phyloP scores from a whole-genome alignment of 2,797 vertebrate genomes.

The Onychomys arenicola region DNA sequence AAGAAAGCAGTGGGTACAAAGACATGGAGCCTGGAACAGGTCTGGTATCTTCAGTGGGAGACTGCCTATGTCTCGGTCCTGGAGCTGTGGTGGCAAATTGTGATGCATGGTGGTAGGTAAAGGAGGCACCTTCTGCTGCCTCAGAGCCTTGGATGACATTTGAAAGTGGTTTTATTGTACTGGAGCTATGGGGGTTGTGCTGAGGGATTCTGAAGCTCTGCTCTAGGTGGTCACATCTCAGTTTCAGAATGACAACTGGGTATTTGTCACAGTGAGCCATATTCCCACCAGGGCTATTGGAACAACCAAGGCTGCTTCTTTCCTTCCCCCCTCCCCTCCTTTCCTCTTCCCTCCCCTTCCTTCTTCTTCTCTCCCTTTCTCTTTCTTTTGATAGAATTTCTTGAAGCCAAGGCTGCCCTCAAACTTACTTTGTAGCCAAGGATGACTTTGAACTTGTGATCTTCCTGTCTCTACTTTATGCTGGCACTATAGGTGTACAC shows the following conservation, averaged over 20 bases:
- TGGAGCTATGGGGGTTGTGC: rapidly evolving
- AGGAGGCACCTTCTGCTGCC: background rate
- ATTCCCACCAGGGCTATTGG: background rate
- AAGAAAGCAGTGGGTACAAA: background rate
- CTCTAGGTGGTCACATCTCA: background rate
- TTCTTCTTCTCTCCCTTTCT: background rate
- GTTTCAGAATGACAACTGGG: background rate
- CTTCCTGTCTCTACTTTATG: background rate
- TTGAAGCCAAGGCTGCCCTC: background rate
- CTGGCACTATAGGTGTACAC: background rate
- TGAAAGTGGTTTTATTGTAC: background rate
- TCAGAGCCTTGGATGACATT: background rate
- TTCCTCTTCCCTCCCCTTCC: rapidly evolving
- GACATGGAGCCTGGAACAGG: background rate
- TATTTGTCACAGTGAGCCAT: background rate
- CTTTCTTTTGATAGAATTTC: background rate
- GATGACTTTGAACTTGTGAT: background rate
- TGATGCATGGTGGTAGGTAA: background rate
- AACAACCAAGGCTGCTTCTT: background rate
- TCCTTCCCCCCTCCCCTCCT: background rate
- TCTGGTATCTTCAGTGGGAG: background rate
- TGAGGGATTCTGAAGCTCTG: background rate
- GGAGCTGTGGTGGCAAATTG: background rate
- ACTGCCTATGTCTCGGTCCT: background rate
- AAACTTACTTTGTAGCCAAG: background rate